phyloP scores from a whole-genome alignment of 2,113 vertebrate species.

The Suricata suricatta region DNA sequence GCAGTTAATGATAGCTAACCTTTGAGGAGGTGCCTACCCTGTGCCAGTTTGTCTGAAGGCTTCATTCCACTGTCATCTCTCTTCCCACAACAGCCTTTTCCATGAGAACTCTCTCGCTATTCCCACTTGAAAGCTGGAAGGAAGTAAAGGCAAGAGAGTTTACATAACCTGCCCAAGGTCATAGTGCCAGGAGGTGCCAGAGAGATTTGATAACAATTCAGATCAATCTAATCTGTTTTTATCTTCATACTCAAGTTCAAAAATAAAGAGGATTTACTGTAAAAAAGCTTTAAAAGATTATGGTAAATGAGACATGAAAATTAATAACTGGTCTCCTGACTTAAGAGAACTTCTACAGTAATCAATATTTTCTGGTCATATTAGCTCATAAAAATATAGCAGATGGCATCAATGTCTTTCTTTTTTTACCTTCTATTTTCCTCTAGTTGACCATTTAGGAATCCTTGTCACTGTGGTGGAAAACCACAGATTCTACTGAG shows the following conservation, averaged over 20 bases:
- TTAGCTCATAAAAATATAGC: slow-evolving; percentile 54
- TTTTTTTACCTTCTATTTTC: neutral
- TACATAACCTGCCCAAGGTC: neutral
- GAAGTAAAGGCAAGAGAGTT: neutral
- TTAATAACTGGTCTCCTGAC: slow-evolving; percentile 72
- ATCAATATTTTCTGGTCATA: slow-evolving; percentile 77
- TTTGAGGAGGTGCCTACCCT: rapidly evolving
- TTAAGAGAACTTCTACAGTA: slow-evolving; percentile 75
- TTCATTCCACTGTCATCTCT: too few species aligned
- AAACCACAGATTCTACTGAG: neutral
- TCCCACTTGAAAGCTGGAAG: neutral
- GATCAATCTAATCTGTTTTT: slow-evolving; percentile 41
- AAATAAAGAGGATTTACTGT: slow-evolving; percentile 76
- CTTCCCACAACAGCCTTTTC: neutral
- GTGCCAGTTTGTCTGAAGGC: neutral
- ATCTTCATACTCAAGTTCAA: slow-evolving; percentile 39
- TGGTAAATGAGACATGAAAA: slow-evolving; percentile 65
- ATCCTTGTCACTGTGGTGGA: slow-evolving; percentile 49
- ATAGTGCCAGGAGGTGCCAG: neutral
- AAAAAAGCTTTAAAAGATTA: slow-evolving; percentile 74
- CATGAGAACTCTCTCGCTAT: neutral
- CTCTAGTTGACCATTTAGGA: slow-evolving; percentile 43
- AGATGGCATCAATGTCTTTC: slow-evolving; percentile 49
- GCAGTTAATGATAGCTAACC: neutral
- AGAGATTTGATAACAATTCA: slow-evolving; percentile 28